These are phyloP conservation scores for Danionella cerebrum DNA, from an alignment of 2,113 vertebrate genomes.

Conservation along the genomic window DNA sequence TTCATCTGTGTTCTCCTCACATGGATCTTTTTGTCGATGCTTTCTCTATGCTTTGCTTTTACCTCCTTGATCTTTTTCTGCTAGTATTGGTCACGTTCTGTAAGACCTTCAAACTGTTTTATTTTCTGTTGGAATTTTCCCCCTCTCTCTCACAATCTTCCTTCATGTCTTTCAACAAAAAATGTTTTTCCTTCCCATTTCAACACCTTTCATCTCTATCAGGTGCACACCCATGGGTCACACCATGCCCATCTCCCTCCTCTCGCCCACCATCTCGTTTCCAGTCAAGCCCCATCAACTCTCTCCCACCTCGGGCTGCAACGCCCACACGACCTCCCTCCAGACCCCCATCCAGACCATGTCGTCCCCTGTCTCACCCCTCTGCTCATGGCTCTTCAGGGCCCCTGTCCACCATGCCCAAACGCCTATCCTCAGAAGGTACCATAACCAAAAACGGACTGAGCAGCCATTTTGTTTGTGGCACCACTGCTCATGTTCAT, in stretches of 20 bases:
- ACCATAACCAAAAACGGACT: slow-evolving; percentile 68
- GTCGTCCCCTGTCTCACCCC: slow-evolving; percentile 96
- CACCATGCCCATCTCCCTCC: slow-evolving; percentile 98
- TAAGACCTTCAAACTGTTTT: not conserved
- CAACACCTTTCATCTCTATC: slow-evolving; percentile 64
- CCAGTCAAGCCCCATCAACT: slow-evolving; percentile 86
- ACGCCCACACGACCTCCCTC: slow-evolving; percentile 96
- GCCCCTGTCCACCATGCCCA: slow-evolving; percentile 93
- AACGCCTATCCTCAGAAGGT: slow-evolving; percentile 99
- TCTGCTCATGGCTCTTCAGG: slow-evolving; percentile 93
- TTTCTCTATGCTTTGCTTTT: not conserved
- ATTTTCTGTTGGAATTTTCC: not conserved
- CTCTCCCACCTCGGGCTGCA: slow-evolving; percentile 95
- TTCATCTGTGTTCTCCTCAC: not conserved
- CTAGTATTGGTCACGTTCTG: slow-evolving; percentile 29
- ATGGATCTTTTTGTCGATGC: not conserved
- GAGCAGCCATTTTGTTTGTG: slow-evolving; percentile 49
- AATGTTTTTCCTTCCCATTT: slow-evolving; percentile 20
- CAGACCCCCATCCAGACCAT: slow-evolving; percentile 98
- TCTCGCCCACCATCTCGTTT: slow-evolving; percentile 97
- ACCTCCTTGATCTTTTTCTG: not conserved
- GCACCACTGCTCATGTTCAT: slow-evolving; percentile 55
- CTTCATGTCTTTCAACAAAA: not conserved
- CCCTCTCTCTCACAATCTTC: not conserved
- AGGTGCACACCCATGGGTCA: slow-evolving; percentile 98